phyloP scores from a whole-genome alignment of 2,888 invertebrate genomes.

The Arge pagana region DNA sequence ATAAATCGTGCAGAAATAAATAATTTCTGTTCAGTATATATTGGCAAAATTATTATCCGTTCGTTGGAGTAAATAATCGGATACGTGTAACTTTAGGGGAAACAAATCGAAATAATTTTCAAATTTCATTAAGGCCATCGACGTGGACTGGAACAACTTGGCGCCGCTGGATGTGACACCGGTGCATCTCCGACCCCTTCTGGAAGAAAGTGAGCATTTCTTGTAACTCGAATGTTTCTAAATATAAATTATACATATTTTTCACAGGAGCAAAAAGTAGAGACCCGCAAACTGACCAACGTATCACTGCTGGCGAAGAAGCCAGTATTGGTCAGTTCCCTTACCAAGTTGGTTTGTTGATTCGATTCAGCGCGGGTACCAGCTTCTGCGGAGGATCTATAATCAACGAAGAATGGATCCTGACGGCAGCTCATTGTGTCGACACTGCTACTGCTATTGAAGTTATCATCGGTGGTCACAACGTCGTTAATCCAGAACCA shows the following conservation, averaged over 20 bases:
- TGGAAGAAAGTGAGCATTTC: not conserved
- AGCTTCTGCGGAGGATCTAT: constrained; percentile 7
- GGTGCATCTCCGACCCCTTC: not conserved
- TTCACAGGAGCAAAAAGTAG: too few species aligned
- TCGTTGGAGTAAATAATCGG: too few species aligned
- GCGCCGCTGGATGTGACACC: not conserved
- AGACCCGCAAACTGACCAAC: too few species aligned
- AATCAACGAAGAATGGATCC: constrained; percentile 3
- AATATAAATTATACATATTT: not conserved
- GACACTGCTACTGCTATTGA: not conserved
- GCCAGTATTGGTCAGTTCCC: constrained; percentile 11
- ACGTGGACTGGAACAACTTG: constrained; percentile 7
- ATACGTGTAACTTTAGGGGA: not conserved
- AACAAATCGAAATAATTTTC: not conserved
- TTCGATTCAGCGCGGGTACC: not conserved
- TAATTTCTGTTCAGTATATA: too few species aligned
- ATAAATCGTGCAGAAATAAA: too few species aligned
- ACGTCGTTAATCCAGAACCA: constrained; percentile 6
- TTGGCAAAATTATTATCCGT: too few species aligned
- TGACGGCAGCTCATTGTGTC: constrained; percentile 16
- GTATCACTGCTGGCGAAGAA: constrained; percentile 3
- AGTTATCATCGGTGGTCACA: constrained; percentile 23
- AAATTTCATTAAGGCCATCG: constrained; percentile 1
- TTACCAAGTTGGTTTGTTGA: constrained; percentile 2
- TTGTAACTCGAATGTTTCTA: not conserved